Base-by-base conservation (phyloP, 1,140 invertebrate species). In the Papilio machaon region DNA sequence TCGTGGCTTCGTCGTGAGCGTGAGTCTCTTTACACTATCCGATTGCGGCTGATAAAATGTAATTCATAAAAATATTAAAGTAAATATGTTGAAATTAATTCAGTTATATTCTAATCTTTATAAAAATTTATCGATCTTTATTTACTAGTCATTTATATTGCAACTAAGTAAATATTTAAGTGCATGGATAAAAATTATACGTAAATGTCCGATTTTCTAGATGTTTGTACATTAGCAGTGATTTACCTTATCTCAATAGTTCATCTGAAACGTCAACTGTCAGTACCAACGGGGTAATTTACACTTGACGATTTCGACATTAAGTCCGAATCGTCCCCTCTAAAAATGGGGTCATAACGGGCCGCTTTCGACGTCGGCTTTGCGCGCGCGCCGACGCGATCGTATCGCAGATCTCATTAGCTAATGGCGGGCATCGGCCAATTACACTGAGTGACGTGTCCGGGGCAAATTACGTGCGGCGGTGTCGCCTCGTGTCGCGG, bases 401-500 rank as follows among this genome's bases (percentile, higher is more conserved):
- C 77, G 76, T 83, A 87, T 87, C 86, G 81, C 70, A 75, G 30
- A 85, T 84, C 85, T 89, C 86, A 89, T 89, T 89, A 87, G 85
- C 81, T 87, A 89, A 87, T 89, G 84, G 80, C 81, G 74, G 64
- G 73, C 64, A 47, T 60, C 79, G 79, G 87, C 85, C 87, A 88
- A 88, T 88, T 88, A 88, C 82, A 58, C 78, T 85, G 88, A 89
- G 86, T 82, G 88, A 89, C 88, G 85, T 81, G 88, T 89, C 88
- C 88, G 86, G 85, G 86, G 85, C 85, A 86, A 86, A 87, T 87
- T 89, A 60, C 76, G 76, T 79, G 76, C 60, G 76, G 76, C 76
- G 38, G 54, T 79, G 76, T 79, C 76, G 76, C 76, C 23, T 79
- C 76, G 76, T 10, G 15, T 79, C 76, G n/a, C 23, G 23, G 4